Percentiles rank a stretch among this genome's conserved stretches.
Conservation (phyloP, 2,888 invertebrate species). For the Opisthograptis luteolata region DNA sequence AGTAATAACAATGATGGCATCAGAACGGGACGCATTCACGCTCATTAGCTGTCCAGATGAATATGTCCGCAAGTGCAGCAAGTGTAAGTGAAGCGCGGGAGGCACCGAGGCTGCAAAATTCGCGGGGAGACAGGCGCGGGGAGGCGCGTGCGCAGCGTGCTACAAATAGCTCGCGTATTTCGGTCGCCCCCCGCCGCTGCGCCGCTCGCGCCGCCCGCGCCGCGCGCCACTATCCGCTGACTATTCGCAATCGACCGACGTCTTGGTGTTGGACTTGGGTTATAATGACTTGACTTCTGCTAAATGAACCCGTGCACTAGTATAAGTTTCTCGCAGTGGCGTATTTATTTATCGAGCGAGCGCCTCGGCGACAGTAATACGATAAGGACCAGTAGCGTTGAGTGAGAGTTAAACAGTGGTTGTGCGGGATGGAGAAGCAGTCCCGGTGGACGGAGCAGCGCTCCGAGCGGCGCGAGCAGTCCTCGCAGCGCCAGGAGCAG, state of each 20-base stretch:
- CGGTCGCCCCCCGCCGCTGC: conserved; percentile 64
- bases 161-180: conserved; percentile 82
- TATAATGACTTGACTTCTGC: conserved; percentile 92
- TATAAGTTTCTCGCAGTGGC: conserved; percentile 80
- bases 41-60: conserved; percentile 9
- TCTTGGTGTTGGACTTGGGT: conserved; percentile 91
- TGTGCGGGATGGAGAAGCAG: conserved; percentile 91
- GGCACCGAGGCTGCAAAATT: conserved; percentile 45
- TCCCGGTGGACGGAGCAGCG: conserved; percentile 80
- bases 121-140: conserved; percentile 37
- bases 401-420: conserved; percentile 80
- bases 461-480: conserved; percentile 80
- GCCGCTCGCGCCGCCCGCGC: conserved; percentile 55
- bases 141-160: conserved; percentile 62
- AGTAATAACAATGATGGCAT: not conserved
- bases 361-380: conserved; percentile 64
- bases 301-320: conserved; percentile 85
- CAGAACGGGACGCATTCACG: conserved; percentile 1
- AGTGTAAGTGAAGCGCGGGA: conserved; percentile 35
- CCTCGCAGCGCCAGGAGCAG: conserved; percentile 72
- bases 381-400: conserved; percentile 74
- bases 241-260: conserved; percentile 97
- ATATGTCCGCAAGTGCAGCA: conserved; percentile 7
- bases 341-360: conserved; percentile 70
- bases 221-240: conserved; percentile 90